Percentiles rank a stretch among this genome's conserved stretches.
Evolutionary conservation across 2,113 vertebrate species (phyloP).

Genomic region (Etheostoma spectabile): DNA sequence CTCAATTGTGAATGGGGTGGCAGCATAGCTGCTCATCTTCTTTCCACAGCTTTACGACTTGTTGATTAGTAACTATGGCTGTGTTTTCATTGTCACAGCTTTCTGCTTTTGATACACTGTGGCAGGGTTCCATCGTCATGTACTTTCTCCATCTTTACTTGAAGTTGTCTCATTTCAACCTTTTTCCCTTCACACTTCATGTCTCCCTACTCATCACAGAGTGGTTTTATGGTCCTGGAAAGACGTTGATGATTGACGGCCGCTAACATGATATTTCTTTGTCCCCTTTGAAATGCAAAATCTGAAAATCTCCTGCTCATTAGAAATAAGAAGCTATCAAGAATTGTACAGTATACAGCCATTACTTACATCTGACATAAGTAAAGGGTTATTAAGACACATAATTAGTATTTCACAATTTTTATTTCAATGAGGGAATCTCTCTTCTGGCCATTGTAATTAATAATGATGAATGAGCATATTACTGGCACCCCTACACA

Average conservation of each 20-base stretch:
- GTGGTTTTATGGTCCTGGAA: background rate
- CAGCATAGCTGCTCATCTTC: conserved; percentile 79
- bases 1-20: conserved; percentile 77
- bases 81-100: conserved; percentile 72
- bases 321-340: background rate
- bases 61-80: conserved; percentile 76
- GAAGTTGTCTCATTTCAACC: conserved; percentile 41
- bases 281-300: background rate
- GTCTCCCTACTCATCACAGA: conserved; percentile 23
- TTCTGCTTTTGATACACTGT: conserved; percentile 73
- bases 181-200: conserved; percentile 51
- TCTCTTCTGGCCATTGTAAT: conserved; percentile 48
- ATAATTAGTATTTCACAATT: conserved; percentile 33
- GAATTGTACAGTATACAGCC: background rate
- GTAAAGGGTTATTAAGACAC: background rate
- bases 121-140: conserved; percentile 60
- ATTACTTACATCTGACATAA: conserved; percentile 27
- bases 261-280: background rate
- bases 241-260: conserved; percentile 39
- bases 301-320: background rate
- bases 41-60: conserved; percentile 80
- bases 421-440: conserved; percentile 48
- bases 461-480: conserved; percentile 63
- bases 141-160: conserved; percentile 60
- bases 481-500: conserved; percentile 7